These are phyloP conservation scores for Coptotermes formosanus DNA, from an alignment of 1,140 invertebrate genomes.

Conservation along the genomic window DNA sequence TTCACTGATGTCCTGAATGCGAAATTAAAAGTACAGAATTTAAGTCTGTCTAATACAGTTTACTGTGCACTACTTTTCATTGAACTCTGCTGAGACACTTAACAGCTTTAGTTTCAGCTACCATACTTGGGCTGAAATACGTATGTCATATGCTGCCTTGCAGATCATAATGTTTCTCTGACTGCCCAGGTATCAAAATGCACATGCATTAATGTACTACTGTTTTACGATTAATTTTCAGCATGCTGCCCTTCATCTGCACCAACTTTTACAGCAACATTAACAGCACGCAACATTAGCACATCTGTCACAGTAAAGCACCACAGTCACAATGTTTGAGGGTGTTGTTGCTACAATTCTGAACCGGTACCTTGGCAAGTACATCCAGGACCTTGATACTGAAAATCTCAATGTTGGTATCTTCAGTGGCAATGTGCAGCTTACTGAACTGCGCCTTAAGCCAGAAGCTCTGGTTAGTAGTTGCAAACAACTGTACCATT, in stretches of 20 bases:
- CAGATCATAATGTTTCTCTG: no score
- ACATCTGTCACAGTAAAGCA: neutral
- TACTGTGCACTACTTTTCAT: no score
- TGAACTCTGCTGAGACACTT: no score
- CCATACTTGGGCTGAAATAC: no score
- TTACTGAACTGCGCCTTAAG: constrained; percentile 73
- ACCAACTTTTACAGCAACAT: neutral
- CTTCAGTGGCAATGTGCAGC: constrained; percentile 74
- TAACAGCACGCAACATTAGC: neutral
- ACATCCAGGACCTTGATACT: constrained; percentile 77
- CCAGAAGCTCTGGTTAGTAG: constrained; percentile 74
- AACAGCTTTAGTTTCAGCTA: no score
- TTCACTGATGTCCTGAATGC: no score
- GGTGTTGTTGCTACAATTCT: constrained; percentile 73
- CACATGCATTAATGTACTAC: neutral
- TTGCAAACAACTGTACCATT: neutral
- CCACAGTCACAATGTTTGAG: constrained; percentile 62
- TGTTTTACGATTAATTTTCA: neutral
- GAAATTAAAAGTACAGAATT: no score
- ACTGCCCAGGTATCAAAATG: no score
- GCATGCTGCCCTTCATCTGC: neutral
- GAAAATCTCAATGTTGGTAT: constrained; percentile 81
- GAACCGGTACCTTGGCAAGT: constrained; percentile 76
- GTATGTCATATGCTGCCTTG: no score
- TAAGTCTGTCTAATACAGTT: no score